These are phyloP conservation scores for Myripristis jacobus DNA, from an alignment of 2,797 vertebrate genomes.

Conservation along the genomic window DNA sequence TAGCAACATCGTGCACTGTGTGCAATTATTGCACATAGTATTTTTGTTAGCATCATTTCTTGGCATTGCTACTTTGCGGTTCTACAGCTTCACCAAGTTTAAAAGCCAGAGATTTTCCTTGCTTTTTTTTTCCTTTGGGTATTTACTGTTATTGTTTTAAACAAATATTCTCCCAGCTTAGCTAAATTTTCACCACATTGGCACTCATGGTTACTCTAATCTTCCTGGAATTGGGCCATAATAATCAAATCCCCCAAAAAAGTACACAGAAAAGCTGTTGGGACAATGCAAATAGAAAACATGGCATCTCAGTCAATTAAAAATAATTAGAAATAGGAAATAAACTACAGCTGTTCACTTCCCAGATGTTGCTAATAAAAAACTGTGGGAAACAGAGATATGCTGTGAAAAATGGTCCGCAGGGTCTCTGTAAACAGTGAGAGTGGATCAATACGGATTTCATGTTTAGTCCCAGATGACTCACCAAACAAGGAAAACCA, in stretches of 20 bases:
- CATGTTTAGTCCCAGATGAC: conserved; percentile 23
- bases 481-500: conserved; percentile 34
- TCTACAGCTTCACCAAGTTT: conserved; percentile 11
- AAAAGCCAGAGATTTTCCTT: conserved; percentile 24
- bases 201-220: conserved; percentile 59
- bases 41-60: neutral
- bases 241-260: conserved; percentile 58
- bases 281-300: conserved; percentile 58
- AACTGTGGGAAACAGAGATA: conserved; percentile 27
- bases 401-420: conserved; percentile 9
- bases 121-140: conserved; percentile 27
- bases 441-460: conserved; percentile 54
- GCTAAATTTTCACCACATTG: conserved; percentile 60
- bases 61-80: neutral
- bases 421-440: conserved; percentile 24
- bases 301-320: conserved; percentile 61
- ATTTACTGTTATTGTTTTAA: conserved; percentile 44
- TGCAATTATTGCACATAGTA: no score
- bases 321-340: conserved; percentile 60
- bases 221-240: conserved; percentile 60
- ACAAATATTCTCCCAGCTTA: conserved; percentile 34
- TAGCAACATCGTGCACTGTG: neutral
- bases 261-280: conserved; percentile 36
- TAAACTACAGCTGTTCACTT: conserved; percentile 52
- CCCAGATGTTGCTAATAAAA: conserved; percentile 51